Evolutionary conservation across 2,888 invertebrate genomes (phyloP).

Genomic region (Apamea anceps): DNA sequence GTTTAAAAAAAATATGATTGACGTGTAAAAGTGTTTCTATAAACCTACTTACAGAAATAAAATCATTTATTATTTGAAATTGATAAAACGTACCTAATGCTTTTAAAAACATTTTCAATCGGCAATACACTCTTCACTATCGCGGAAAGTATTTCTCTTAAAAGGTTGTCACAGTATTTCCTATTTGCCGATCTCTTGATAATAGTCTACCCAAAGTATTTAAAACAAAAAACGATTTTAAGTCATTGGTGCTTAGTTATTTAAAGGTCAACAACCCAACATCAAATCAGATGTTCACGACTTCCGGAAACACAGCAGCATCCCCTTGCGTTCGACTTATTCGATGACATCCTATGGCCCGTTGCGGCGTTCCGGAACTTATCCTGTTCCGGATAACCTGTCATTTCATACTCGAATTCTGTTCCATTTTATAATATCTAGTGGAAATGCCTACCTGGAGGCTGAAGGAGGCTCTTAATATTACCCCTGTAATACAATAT

Average conservation of each 20-base stretch:
- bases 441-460: too few relatives aligned
- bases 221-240: background rate
- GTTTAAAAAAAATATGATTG: background rate
- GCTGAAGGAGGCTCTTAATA: background rate
- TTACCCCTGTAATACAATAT: conserved; percentile 13
- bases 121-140: too few relatives aligned
- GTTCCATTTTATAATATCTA: background rate
- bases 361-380: background rate
- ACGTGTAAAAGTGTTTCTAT: too few relatives aligned
- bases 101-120: too few relatives aligned
- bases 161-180: too few relatives aligned
- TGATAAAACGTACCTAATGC: too few relatives aligned
- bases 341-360: background rate
- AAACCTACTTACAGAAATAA: too few relatives aligned
- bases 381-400: background rate
- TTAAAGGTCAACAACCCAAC: background rate
- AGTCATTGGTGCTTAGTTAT: background rate
- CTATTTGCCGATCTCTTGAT: too few relatives aligned
- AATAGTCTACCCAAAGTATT: background rate
- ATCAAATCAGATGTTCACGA: conserved; percentile 4
- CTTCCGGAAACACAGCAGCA: background rate
- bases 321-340: background rate
- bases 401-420: background rate
- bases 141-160: too few relatives aligned
- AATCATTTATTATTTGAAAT: too few relatives aligned